Base-by-base conservation (phyloP, 1,140 invertebrate species). In the Trialeurodes vaporariorum region DNA sequence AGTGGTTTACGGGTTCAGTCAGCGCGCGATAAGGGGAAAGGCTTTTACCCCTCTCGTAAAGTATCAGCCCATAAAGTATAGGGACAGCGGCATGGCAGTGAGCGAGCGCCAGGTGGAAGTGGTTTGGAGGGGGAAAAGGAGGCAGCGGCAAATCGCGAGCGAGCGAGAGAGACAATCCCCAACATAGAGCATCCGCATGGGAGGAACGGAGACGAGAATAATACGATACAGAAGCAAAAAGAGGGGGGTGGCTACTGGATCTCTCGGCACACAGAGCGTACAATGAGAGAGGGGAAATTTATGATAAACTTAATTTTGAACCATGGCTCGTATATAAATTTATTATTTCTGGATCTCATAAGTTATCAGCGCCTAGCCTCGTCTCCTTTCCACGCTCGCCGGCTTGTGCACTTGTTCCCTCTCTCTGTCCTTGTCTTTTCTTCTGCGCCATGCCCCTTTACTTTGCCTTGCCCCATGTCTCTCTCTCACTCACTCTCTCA, bases 301-400 rank as follows among this genome's bases (percentile, higher is more conserved):
- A 49, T 49, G 34, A 49, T 49, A 49, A 49, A 49, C 34, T 49
- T 49, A 49, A 49, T 49, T 49, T 49, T 49, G 34, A 49, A 49
- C 34, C 34, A 49, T 49, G 34, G 34, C 34, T 49, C 34, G 34
- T 49, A 49, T 49, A 49, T 49, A 49, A 49, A 49, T 49, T 49
- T 49, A 49, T 49, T 49, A 49, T 5, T 49, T 17, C 34, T 49
- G 34, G 34, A 49, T 49, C 34, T 49, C 34, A 49, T 49, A 49
- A 49, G 34, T 49, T 49, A 49, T 49, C 34, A 49, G 34, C 34
- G 34, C 34, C 34, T 49, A 49, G 34, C 17, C 34, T 5, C 34
- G 34, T 49, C 34, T 49, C 34, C n/a, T 49, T 17, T 49, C 34
- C 34, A 17, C 34, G n/a, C 34, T 49, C 34, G 34, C 34, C n/a